A percentile compares a stretch with the other conserved stretches of the same genome.
These are phyloP conservation scores for Melanargia galathea DNA, from an alignment of 2,888 invertebrate species.

Conservation along the genomic window DNA sequence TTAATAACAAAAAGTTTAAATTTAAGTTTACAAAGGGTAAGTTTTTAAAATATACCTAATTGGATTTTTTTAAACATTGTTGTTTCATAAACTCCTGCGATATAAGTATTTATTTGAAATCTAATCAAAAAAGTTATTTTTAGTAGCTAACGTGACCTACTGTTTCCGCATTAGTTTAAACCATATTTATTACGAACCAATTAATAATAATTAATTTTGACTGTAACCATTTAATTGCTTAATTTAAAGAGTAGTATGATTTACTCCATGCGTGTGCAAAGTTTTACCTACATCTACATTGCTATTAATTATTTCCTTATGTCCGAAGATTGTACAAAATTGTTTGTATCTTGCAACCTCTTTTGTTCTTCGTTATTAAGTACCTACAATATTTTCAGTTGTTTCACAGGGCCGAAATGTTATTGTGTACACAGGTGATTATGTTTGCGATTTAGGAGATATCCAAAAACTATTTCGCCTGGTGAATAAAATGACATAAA, in stretches of 20 bases:
- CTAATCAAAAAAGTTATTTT: conserved; percentile 2
- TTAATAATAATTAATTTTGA: conserved; percentile 5
- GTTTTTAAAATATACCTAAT: too few relatives aligned
- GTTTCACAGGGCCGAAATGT: too few relatives aligned
- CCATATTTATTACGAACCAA: too few relatives aligned
- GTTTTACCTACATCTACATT: neutral
- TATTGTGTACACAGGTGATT: too few relatives aligned
- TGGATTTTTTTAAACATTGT: too few relatives aligned
- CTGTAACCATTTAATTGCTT: conserved; percentile 19
- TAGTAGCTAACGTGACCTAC: conserved; percentile 16
- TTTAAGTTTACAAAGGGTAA: too few relatives aligned
- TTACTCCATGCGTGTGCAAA: conserved; percentile 9
- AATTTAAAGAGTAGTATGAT: conserved; percentile 11
- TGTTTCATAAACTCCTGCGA: neutral
- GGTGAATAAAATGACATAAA: too few relatives aligned
- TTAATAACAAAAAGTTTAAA: too few relatives aligned
- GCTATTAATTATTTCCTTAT: conserved; percentile 15
- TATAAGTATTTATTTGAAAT: neutral
- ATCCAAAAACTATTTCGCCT: too few relatives aligned
- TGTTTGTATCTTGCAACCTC: neutral
- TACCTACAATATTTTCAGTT: neutral
- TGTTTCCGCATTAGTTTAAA: conserved; percentile 22
- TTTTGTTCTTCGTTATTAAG: neutral
- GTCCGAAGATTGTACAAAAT: neutral
- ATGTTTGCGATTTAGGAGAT: too few relatives aligned